These are phyloP conservation scores for Dione vanillae DNA, from an alignment of 2,888 invertebrate species.

Conservation along the genomic window DNA sequence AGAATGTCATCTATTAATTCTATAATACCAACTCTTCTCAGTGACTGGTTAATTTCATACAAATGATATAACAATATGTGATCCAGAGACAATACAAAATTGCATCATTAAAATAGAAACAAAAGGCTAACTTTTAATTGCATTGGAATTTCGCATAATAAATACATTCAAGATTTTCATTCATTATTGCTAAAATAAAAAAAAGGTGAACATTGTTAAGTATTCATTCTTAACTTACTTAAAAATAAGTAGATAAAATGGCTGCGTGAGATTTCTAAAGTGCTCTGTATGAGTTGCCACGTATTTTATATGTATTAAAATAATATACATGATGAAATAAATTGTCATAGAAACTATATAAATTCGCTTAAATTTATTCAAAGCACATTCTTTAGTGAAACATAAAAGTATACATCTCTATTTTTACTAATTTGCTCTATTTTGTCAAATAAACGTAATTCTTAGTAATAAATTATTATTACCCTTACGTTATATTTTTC, in stretches of 20 bases:
- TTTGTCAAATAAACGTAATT: no score
- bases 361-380: no score
- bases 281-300: background rate
- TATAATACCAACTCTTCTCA: conserved; percentile 3
- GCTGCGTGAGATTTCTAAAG: background rate
- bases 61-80: conserved; percentile 33
- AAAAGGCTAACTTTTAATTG: conserved; percentile 42
- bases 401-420: no score
- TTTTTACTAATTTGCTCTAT: no score
- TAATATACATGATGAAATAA: background rate
- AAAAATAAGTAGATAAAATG: background rate
- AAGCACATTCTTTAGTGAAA: no score
- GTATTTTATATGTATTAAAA: background rate
- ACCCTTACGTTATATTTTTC: no score
- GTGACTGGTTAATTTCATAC: conserved; percentile 15
- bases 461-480: no score
- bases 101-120: conserved; percentile 43
- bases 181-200: conserved; percentile 19
- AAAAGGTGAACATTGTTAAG: conserved; percentile 8
- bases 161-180: conserved; percentile 11
- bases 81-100: conserved; percentile 37
- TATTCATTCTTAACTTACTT: background rate
- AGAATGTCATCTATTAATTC: background rate
- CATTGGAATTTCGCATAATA: conserved; percentile 39
- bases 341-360: no score